Base-by-base conservation (phyloP, 2,797 vertebrate species). In the Orientallactaga sibirica region DNA sequence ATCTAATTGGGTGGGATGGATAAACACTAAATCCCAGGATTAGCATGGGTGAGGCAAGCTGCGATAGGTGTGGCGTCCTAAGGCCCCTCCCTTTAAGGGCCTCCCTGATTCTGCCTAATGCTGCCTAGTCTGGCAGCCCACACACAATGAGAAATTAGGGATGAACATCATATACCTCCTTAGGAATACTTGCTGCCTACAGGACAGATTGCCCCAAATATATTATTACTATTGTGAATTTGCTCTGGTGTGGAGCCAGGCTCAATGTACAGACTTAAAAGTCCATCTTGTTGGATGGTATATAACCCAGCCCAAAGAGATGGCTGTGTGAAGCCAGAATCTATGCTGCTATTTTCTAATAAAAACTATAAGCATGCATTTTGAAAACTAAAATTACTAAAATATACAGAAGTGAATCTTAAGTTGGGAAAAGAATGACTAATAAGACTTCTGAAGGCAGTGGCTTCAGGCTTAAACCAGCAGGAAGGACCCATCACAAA, bases 381-480 rank as follows among this genome's bases (percentile, higher is more conserved):
- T 88, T 94, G 75, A 27, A 79, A 82, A 88, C 88, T 2, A 43
- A 81, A 75, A 58, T 75, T 76, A 91, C 33, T 91, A 18, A 88
- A 94, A 91, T 5, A 25, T 33, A 43, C 52, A 20, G 84, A 75
- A 7, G 27, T 18, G 22, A 85, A 81, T 84, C 29, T 78, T 48
- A 92, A 75, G 19, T 75, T 84, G 82, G 41, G 33, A 67, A 84
- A 66, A 43, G 18, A 92, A 77, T 66, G 33, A 33, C 22, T 88
- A 12, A 15, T 43, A 83, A 66, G 8, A 92, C 43, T 48, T 62
- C 66, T 37, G 22, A 15, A 29, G 58, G 24, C 12, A 74, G 7
- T 61, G 24, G 43, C 16, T 88, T 86, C n/a, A 62, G 48, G 27
- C 24, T 93, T 33, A 33, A 5, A 5, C 0, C 0, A 58, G 5